Conservation (phyloP, 2,113 vertebrate genomes). For the Octodon degus region DNA sequence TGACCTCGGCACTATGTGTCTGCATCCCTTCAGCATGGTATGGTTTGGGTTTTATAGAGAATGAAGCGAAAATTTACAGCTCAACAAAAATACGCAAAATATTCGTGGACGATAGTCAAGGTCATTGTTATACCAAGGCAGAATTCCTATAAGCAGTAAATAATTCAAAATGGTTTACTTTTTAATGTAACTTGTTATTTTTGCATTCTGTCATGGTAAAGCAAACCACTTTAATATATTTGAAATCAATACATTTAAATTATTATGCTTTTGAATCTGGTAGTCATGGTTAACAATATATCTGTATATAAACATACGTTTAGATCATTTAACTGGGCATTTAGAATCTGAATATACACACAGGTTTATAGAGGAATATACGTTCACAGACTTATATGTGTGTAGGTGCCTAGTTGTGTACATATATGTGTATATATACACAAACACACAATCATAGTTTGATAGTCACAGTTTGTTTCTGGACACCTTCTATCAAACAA, state of each 20-base stretch:
- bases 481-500: not conserved
- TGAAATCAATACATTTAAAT: slow-evolving; percentile 12
- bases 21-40: not conserved
- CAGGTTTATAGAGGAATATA: not conserved
- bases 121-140: not conserved
- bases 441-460: not conserved
- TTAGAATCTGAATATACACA: not conserved
- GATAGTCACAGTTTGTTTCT: not conserved
- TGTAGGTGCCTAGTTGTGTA: not conserved
- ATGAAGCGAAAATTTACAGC: not conserved
- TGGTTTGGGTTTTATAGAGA: slow-evolving; percentile 7
- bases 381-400: not conserved
- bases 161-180: not conserved
- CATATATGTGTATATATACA: not conserved
- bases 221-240: not conserved
- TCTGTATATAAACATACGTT: not conserved
- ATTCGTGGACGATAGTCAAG: not conserved
- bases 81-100: not conserved
- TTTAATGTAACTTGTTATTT: not conserved
- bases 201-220: not conserved
- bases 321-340: not conserved
- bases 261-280: not conserved
- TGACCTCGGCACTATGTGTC: not conserved
- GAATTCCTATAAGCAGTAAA: not conserved
- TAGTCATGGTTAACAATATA: not conserved